Percentiles rank a stretch among this genome's conserved stretches.
Conservation (phyloP, 2,797 vertebrate genomes). For the Lagocephalus sceleratus region DNA sequence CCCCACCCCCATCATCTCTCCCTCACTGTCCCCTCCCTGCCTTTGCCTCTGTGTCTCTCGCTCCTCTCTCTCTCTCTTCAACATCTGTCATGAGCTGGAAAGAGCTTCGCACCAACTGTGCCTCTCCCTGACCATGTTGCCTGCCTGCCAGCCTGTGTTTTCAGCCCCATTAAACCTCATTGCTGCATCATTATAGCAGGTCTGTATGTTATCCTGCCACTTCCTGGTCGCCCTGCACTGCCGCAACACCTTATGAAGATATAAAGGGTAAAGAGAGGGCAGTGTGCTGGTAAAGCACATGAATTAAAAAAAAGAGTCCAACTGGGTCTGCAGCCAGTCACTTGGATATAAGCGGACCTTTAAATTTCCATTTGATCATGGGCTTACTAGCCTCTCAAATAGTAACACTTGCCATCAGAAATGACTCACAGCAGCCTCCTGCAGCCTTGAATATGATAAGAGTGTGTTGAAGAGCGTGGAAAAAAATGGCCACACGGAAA, state of each 20-base stretch:
- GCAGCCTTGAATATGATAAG: slow-evolving; percentile 12
- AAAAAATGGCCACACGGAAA: slow-evolving; percentile 14
- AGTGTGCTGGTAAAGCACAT: slow-evolving; percentile 45
- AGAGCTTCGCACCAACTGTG: slow-evolving; percentile 66
- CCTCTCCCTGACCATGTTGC: slow-evolving; percentile 49
- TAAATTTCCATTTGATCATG: slow-evolving; percentile 40
- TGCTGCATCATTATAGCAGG: slow-evolving; percentile 59
- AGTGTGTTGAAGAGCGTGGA: slow-evolving; percentile 6
- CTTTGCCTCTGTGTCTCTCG: slow-evolving; percentile 8
- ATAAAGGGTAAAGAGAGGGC: slow-evolving; percentile 55
- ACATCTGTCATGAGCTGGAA: slow-evolving; percentile 70
- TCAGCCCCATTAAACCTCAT: slow-evolving; percentile 70
- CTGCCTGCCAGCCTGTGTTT: slow-evolving; percentile 62
- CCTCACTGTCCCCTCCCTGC: slow-evolving; percentile 20
- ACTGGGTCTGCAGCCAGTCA: slow-evolving; percentile 2
- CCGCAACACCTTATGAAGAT: slow-evolving; percentile 48
- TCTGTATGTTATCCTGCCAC: slow-evolving; percentile 39
- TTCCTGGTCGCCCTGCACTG: slow-evolving; percentile 51
- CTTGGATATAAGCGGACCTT: slow-evolving; percentile 12
- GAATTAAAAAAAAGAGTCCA: slow-evolving; percentile 22
- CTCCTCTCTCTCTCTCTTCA: slow-evolving; percentile 28
- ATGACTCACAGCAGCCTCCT: slow-evolving; percentile 15
- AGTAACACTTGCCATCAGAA: slow-evolving; percentile 40
- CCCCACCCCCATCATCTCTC: too few relatives aligned
- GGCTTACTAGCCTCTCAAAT: slow-evolving; percentile 31